Conservation (phyloP, 2,888 invertebrate species). For the Lutraria lutraria region DNA sequence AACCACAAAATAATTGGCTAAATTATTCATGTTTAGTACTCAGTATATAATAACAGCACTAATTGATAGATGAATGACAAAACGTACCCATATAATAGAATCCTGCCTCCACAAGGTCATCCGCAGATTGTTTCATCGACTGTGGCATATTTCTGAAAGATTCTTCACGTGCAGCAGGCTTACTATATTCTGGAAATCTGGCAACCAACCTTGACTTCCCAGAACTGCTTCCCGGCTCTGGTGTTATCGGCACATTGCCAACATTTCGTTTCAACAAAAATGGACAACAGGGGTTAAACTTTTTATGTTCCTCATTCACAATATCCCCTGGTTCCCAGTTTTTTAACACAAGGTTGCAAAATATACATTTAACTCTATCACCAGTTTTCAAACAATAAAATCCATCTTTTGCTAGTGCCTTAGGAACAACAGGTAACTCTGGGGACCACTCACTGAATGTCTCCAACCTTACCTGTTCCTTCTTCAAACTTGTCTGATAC, state of each 20-base stretch:
- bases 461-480: slow-evolving; percentile 57
- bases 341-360: slow-evolving; percentile 70
- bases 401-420: slow-evolving; percentile 68
- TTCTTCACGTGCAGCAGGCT: slow-evolving; percentile 55
- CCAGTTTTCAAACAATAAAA: slow-evolving; percentile 67
- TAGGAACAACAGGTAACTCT: slow-evolving; percentile 57
- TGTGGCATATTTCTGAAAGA: slow-evolving; percentile 54
- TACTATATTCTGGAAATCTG: slow-evolving; percentile 64
- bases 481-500: slow-evolving; percentile 47
- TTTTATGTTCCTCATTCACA: slow-evolving; percentile 65
- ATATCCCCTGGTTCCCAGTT: slow-evolving; percentile 69
- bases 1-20: too few relatives aligned
- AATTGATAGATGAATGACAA: not conserved
- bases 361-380: slow-evolving; percentile 70
- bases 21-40: too few relatives aligned
- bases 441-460: slow-evolving; percentile 67
- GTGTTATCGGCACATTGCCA: slow-evolving; percentile 63
- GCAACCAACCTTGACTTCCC: slow-evolving; percentile 31
- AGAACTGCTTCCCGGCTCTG: slow-evolving; percentile 3
- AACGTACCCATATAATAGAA: slow-evolving; percentile 70
- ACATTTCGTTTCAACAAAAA: slow-evolving; percentile 61
- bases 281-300: slow-evolving; percentile 65
- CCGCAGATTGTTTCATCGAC: slow-evolving; percentile 48
- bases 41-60: too few relatives aligned
- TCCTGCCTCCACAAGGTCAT: slow-evolving; percentile 66